phyloP scores from a whole-genome alignment of 2,113 vertebrate species.

The Eudyptes chrysolophus region DNA sequence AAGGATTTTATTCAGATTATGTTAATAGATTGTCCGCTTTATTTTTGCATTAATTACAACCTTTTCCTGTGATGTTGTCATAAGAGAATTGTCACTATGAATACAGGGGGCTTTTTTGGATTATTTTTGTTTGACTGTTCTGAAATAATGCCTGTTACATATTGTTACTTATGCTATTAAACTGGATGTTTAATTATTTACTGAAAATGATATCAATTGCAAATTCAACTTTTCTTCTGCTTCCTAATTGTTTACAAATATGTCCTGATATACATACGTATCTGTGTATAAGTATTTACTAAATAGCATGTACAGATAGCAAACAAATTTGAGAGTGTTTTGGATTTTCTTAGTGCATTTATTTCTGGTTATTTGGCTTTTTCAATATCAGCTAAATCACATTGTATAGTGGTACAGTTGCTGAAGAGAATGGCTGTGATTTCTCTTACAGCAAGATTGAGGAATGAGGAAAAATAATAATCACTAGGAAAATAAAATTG shows the following conservation, averaged over 20 bases:
- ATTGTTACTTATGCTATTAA: slow-evolving; percentile 8
- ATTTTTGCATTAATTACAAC: slow-evolving; percentile 78
- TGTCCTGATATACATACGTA: neutral
- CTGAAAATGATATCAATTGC: neutral
- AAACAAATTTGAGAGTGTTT: neutral
- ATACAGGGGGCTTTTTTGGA: slow-evolving; percentile 57
- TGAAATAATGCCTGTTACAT: slow-evolving; percentile 43
- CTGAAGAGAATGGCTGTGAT: neutral
- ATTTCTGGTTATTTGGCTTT: neutral
- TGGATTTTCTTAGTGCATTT: neutral
- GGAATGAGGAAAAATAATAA: neutral
- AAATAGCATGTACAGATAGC: neutral
- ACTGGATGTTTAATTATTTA: neutral
- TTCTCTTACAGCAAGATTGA: neutral
- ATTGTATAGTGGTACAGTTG: neutral
- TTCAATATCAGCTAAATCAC: neutral
- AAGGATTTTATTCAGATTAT: slow-evolving; percentile 81
- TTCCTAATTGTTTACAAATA: neutral
- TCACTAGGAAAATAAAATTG: neutral
- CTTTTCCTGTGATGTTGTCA: slow-evolving; percentile 59
- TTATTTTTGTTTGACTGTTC: slow-evolving; percentile 67
- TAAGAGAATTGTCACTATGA: slow-evolving; percentile 63
- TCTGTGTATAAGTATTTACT: neutral
- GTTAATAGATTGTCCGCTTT: slow-evolving; percentile 78
- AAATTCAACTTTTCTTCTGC: neutral